A percentile compares a stretch with the other conserved stretches of the same genome.
Conservation (phyloP, 2,888 invertebrate species). For the Aphidius colemani region DNA sequence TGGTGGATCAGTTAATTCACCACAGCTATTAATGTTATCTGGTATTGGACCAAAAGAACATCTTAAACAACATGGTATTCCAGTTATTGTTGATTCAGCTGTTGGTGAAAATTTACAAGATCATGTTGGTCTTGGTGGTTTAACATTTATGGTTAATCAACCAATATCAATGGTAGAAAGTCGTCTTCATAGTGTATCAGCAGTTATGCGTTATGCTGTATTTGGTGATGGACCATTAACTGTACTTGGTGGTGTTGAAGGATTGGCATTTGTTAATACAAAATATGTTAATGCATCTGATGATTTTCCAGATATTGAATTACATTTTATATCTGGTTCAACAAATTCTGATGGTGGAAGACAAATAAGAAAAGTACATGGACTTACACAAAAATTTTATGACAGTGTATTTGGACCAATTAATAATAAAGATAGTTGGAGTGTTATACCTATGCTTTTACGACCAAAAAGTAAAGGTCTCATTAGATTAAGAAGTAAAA, state of each 20-base stretch:
- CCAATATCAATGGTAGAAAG: conserved; percentile 80
- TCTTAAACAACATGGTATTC: conserved; percentile 73
- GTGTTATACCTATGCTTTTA: conserved; percentile 81
- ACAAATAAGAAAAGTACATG: conserved; percentile 80
- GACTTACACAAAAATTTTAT: conserved; percentile 76
- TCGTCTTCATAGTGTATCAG: conserved; percentile 77
- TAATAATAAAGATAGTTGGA: conserved; percentile 79
- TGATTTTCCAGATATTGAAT: conserved; percentile 88
- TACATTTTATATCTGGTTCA: conserved; percentile 86
- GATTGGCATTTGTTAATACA: conserved; percentile 86
- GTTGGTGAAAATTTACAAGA: conserved; percentile 90
- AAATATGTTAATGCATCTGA: conserved; percentile 79
- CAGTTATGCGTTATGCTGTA: conserved; percentile 82
- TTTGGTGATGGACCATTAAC: conserved; percentile 84
- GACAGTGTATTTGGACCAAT: conserved; percentile 76
- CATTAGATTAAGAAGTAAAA: conserved; percentile 78
- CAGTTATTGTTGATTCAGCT: conserved; percentile 77
- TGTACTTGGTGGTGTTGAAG: conserved; percentile 87
- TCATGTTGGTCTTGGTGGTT: conserved; percentile 83
- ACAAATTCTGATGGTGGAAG: conserved; percentile 85
- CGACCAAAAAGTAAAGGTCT: conserved; percentile 84
- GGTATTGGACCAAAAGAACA: conserved; percentile 82
- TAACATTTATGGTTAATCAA: conserved; percentile 81
- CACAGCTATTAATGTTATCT: conserved; percentile 91
- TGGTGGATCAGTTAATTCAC: conserved; percentile 90